A percentile compares a stretch with the other conserved stretches of the same genome.
These are phyloP conservation scores for Chymomyza fuscimana DNA, from an alignment of 2,888 invertebrate species.

Conservation along the genomic window DNA sequence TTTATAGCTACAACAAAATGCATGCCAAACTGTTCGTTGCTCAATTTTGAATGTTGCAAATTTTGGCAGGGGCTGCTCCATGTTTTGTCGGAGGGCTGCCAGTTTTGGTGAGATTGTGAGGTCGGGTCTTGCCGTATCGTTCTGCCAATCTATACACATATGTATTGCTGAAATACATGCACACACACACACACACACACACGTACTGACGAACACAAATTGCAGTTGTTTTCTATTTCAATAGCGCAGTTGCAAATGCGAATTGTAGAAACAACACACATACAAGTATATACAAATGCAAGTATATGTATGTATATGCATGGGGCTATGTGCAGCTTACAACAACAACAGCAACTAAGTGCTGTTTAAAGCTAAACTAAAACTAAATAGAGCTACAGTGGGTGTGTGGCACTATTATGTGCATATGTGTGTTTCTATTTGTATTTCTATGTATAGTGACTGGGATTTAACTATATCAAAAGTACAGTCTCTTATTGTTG, in stretches of 20 bases:
- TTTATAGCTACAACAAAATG: neutral
- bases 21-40: neutral
- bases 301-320: constrained; percentile 5
- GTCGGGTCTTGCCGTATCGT: neutral
- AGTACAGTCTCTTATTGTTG: constrained; percentile 61
- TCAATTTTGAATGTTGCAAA: neutral
- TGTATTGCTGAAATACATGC: constrained; percentile 1
- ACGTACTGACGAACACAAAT: constrained; percentile 6
- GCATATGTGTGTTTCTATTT: constrained; percentile 31
- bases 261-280: constrained; percentile 56
- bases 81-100: neutral
- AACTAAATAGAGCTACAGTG: constrained; percentile 59
- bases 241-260: constrained; percentile 44
- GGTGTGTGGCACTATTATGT: constrained; percentile 20
- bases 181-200: constrained; percentile 4
- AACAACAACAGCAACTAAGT: constrained; percentile 46
- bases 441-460: constrained; percentile 50
- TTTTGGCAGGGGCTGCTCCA: neutral
- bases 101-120: neutral
- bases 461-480: constrained; percentile 63
- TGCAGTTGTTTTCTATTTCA: constrained; percentile 59
- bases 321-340: constrained; percentile 53
- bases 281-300: constrained; percentile 7
- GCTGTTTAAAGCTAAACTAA: constrained; percentile 71
- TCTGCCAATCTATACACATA: constrained; percentile 5